A percentile compares a stretch with the other conserved stretches of the same genome.
Evolutionary conservation across 2,888 invertebrate species (phyloP).

Genomic region (Nipponacmea schrenckii): DNA sequence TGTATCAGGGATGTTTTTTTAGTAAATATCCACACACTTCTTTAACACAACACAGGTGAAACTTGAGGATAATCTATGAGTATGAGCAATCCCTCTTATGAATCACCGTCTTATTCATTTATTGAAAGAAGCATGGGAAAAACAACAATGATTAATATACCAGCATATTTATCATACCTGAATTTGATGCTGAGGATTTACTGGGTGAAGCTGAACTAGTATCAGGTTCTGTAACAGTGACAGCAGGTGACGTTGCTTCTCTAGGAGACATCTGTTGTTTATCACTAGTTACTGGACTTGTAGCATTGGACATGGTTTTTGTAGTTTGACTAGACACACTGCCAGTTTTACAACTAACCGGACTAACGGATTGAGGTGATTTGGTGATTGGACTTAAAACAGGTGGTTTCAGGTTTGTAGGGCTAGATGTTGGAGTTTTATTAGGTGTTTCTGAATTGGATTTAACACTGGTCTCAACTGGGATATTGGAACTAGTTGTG

Average conservation of each 20-base stretch:
- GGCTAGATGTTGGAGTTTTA: not conserved
- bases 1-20: too few relatives aligned
- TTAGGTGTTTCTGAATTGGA: not conserved
- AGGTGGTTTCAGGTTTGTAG: not conserved
- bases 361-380: not conserved
- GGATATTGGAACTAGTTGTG: not conserved
- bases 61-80: not conserved
- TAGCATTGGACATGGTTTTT: slow-evolving; percentile 28
- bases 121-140: slow-evolving; percentile 50
- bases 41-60: too few relatives aligned
- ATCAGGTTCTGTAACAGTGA: slow-evolving; percentile 69
- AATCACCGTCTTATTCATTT: not conserved
- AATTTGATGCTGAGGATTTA: too few relatives aligned
- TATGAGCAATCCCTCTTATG: not conserved
- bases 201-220: slow-evolving; percentile 63
- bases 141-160: too few relatives aligned
- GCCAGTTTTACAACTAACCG: not conserved
- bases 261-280: slow-evolving; percentile 46
- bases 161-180: too few relatives aligned
- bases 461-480: not conserved
- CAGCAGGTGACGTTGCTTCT: slow-evolving; percentile 54
- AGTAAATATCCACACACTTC: too few relatives aligned
- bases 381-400: not conserved
- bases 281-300: slow-evolving; percentile 42
- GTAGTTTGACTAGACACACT: not conserved